Evolutionary conservation across 2,113 vertebrate genomes (phyloP), one percentile per base, ranked within the genome.

Genomic region (Malurus alboscapulatus): DNA sequence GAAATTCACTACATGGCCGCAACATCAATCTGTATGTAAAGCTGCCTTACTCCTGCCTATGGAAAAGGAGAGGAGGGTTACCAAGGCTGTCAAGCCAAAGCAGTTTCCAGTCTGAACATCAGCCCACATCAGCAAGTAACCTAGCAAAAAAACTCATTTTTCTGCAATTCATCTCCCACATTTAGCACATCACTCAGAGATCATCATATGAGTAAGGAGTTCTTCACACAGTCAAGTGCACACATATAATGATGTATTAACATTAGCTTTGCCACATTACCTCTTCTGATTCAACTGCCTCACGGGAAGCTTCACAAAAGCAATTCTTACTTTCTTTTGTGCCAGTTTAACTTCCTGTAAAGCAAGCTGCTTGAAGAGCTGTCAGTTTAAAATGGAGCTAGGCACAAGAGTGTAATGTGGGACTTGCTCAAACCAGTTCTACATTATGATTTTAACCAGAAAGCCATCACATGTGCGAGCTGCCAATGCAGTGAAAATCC

Each of bases 21-120:
- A 18, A 97, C 97, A 47, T 99, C 99, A 34, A 99, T 98, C 98
- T 99, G 99, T 95, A 99, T 97, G 72, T 99, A 99, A 59, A 99
- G 98, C 97, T 99, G 99, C 84, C 99, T 97, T 38, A 99, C 98
- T 69, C 99, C 99, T 1, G 96, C 99, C 99, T 99, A 93, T 8
- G 62, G 94, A 95, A 40, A 87, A 55, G 87, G 94, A 87, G 91
- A 94, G 19, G 68, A 93, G 69, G 66, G 66, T 80, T 80, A 34
- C 73, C 76, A 71, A 19, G 25, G 0, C 48, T 42, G 29, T 58
- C 51, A 84, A 87, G 29, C 29, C 78, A 91, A 72, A 81, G 10
- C 50, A 85, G 44, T 26, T 89, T 34, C 58, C 38, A 44, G 45
- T 44, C 45, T 42, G 25, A 87, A n/a, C n/a, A 67, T 25, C n/a